These are phyloP conservation scores for Dendrolimus punctatus DNA, from an alignment of 1,140 invertebrate genomes.

Conservation along the genomic window DNA sequence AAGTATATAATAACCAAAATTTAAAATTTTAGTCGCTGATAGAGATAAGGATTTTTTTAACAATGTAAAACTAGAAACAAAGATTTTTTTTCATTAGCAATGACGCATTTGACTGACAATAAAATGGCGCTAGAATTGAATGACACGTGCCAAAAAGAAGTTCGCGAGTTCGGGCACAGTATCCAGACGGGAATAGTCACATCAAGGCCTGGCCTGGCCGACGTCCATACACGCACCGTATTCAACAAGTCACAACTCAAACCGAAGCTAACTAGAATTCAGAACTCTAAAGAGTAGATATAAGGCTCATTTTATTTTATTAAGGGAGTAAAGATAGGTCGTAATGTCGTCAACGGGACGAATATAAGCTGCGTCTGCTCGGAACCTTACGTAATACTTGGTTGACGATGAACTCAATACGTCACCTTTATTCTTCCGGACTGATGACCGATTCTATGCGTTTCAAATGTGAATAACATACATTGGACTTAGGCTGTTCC, in stretches of 20 bases:
- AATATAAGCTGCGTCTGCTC: slow-evolving; percentile 56
- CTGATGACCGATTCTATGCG: slow-evolving; percentile 33
- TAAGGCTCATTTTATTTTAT: slow-evolving; percentile 30
- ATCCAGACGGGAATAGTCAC: slow-evolving; percentile 67
- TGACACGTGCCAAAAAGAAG: slow-evolving; percentile 41
- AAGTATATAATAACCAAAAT: not conserved
- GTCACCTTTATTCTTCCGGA: slow-evolving; percentile 57
- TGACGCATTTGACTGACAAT: slow-evolving; percentile 8
- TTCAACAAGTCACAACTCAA: slow-evolving; percentile 32
- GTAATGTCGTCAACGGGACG: slow-evolving; percentile 25
- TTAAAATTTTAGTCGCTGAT: too few relatives aligned
- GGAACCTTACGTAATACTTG: slow-evolving; percentile 58
- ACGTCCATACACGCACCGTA: slow-evolving; percentile 41
- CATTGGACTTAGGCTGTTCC: slow-evolving; percentile 3
- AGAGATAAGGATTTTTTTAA: too few relatives aligned
- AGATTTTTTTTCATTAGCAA: not conserved
- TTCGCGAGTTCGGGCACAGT: slow-evolving; percentile 40
- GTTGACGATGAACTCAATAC: slow-evolving; percentile 62
- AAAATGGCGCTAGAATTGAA: slow-evolving; percentile 34
- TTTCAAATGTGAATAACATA: slow-evolving; percentile 31
- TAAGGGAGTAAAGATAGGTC: slow-evolving; percentile 18
- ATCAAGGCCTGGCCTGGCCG: slow-evolving; percentile 59
- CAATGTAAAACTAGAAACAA: too few relatives aligned
- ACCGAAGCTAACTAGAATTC: slow-evolving; percentile 23
- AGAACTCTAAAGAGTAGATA: slow-evolving; percentile 34